Evolutionary conservation across 1,140 invertebrate species (phyloP).

Genomic region (Vanessa atalanta): DNA sequence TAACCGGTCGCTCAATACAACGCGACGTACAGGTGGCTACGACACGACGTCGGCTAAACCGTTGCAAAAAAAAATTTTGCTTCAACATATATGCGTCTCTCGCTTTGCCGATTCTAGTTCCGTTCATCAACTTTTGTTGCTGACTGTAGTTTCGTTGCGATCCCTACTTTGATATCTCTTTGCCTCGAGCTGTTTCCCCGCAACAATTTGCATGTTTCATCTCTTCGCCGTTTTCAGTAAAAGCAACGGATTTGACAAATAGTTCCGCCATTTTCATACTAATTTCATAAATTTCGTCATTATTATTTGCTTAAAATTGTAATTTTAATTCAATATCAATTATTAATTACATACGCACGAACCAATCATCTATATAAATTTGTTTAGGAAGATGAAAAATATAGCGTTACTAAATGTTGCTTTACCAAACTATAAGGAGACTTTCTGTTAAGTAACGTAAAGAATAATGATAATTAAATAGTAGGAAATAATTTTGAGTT

Average conservation of each 20-base stretch:
- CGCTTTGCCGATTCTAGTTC: background rate
- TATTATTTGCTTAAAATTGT: too few relatives aligned
- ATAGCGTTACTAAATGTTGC: too few relatives aligned
- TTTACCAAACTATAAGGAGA: too few relatives aligned
- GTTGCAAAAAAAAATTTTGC: background rate
- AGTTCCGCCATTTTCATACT: background rate
- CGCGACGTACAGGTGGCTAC: background rate
- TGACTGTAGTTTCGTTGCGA: constrained; percentile 47
- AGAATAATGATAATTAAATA: too few relatives aligned
- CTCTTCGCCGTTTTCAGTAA: constrained; percentile 2
- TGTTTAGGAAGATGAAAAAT: too few relatives aligned
- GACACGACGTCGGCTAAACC: background rate
- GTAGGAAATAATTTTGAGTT: too few relatives aligned
- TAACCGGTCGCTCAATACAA: constrained; percentile 64
- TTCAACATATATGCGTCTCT: background rate
- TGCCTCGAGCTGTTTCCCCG: constrained; percentile 64
- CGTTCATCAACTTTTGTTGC: constrained; percentile 8
- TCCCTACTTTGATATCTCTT: constrained; percentile 63
- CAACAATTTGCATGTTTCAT: constrained; percentile 43
- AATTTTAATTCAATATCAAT: too few relatives aligned
- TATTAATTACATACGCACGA: too few relatives aligned
- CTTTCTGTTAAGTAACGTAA: too few relatives aligned
- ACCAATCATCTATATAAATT: too few relatives aligned
- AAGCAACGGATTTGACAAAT: constrained; percentile 23
- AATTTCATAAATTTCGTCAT: background rate